A percentile compares a stretch with the other conserved stretches of the same genome.
phyloP scores from a whole-genome alignment of 2,113 vertebrate genomes.

The Tragelaphus scriptus region DNA sequence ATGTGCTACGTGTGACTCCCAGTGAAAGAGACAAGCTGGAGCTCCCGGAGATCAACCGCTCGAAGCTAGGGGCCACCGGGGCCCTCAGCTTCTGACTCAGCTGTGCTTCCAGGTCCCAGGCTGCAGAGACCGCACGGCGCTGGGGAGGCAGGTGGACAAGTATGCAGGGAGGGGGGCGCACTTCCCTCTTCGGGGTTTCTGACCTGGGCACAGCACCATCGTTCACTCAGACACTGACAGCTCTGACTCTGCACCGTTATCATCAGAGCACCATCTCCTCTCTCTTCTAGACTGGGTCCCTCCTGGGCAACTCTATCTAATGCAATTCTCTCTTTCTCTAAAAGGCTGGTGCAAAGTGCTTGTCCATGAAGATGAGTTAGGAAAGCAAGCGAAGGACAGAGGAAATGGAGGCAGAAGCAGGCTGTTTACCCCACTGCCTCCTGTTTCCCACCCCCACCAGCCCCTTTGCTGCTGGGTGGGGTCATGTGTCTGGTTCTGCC shows the following conservation, averaged over 20 bases:
- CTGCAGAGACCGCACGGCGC: fast-evolving
- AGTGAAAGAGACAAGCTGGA: neutral
- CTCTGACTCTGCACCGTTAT: neutral
- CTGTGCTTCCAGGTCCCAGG: neutral
- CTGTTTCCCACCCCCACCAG: too few species aligned
- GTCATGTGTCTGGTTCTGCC: neutral
- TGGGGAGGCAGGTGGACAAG: neutral
- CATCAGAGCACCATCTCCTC: neutral
- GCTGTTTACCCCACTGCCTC: neutral
- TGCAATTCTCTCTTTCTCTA: neutral
- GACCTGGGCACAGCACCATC: neutral
- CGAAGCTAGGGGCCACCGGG: neutral
- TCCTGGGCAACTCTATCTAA: neutral
- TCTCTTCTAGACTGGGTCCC: neutral
- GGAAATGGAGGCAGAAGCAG: fast-evolving
- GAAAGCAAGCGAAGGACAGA: neutral
- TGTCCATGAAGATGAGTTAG: neutral
- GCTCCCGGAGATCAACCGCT: neutral
- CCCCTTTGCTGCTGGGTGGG: neutral
- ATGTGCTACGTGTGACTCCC: neutral
- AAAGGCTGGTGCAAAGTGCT: neutral
- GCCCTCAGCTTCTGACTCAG: neutral
- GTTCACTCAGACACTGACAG: neutral
- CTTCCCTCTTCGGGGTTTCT: neutral
- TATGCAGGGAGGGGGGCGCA: neutral